Percentiles rank a stretch among this genome's conserved stretches.
These are phyloP conservation scores for Balaeniceps rex DNA, from an alignment of 2,113 vertebrate genomes.

Conservation along the genomic window DNA sequence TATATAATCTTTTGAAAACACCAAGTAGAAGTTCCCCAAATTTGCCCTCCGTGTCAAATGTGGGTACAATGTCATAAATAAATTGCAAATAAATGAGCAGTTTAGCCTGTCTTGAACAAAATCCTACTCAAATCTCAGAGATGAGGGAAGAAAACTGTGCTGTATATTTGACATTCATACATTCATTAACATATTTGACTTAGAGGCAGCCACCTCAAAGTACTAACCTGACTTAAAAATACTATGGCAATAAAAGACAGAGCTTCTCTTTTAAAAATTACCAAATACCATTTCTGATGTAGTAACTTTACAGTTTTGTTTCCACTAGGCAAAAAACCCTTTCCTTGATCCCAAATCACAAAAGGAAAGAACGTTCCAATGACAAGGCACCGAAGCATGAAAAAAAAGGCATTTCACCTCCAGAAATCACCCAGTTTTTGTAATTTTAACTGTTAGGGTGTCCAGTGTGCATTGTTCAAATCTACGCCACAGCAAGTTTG, in stretches of 20 bases:
- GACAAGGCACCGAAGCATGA: not conserved
- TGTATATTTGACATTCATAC: not conserved
- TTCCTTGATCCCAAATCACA: not conserved
- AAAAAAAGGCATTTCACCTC: not conserved
- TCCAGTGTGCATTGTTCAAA: not conserved
- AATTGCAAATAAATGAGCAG: not conserved
- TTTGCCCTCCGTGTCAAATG: not conserved
- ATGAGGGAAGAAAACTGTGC: not conserved
- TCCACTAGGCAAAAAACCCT: not conserved
- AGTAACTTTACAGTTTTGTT: not conserved
- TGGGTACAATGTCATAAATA: not conserved
- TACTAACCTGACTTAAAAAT: not conserved
- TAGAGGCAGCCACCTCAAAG: not conserved
- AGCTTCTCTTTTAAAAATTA: not conserved
- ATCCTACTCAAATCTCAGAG: not conserved
- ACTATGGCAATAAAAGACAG: not conserved
- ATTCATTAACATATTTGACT: not conserved
- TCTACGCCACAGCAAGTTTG: not conserved
- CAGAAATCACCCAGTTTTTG: not conserved
- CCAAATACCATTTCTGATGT: not conserved
- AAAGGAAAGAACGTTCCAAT: not conserved
- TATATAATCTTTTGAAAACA: not conserved
- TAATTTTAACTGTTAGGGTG: not conserved
- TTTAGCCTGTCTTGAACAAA: not conserved
- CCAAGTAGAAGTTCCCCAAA: not conserved